Evolutionary conservation across 30 jellyfish, hydroid and myxozoan genomes (phyloP).

Genomic region (Cassiopea andromeda): DNA sequence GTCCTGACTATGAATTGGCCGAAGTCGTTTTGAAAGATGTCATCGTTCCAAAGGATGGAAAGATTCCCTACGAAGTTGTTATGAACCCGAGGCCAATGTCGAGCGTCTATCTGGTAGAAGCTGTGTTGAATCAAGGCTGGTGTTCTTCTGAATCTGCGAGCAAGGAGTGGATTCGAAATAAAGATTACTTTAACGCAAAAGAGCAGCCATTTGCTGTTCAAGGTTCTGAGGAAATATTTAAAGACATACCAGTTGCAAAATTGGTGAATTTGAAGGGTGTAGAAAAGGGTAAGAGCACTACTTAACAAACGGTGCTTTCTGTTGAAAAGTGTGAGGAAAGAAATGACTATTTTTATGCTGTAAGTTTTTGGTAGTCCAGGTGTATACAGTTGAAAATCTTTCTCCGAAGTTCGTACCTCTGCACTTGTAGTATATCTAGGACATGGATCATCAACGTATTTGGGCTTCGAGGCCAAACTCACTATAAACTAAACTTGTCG

Average conservation of each 20-base stretch:
- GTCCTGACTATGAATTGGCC: constrained; percentile 38
- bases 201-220: constrained; percentile 40
- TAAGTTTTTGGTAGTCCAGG: too few relatives aligned
- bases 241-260: constrained; percentile 16
- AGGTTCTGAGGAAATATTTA: constrained; percentile 16
- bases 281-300: not conserved
- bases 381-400: too few relatives aligned
- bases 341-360: not conserved
- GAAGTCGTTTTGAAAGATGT: constrained; percentile 15
- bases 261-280: constrained; percentile 10
- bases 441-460: too few relatives aligned
- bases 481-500: too few relatives aligned
- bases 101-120: constrained; percentile 34
- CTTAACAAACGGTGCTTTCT: too few relatives aligned
- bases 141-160: constrained; percentile 7
- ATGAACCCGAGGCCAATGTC: constrained; percentile 58
- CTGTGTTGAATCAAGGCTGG: constrained; percentile 46
- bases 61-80: constrained; percentile 16
- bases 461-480: too few relatives aligned
- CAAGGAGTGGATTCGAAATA: constrained; percentile 31
- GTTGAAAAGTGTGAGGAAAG: too few relatives aligned
- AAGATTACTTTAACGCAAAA: constrained; percentile 21
- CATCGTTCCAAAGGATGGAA: constrained; percentile 1
- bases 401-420: too few relatives aligned
- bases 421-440: too few relatives aligned